Percentiles rank a stretch among this genome's conserved stretches.
Evolutionary conservation across 2,113 vertebrate species (phyloP).

Genomic region (Calyptommatus sinebrachiatus): DNA sequence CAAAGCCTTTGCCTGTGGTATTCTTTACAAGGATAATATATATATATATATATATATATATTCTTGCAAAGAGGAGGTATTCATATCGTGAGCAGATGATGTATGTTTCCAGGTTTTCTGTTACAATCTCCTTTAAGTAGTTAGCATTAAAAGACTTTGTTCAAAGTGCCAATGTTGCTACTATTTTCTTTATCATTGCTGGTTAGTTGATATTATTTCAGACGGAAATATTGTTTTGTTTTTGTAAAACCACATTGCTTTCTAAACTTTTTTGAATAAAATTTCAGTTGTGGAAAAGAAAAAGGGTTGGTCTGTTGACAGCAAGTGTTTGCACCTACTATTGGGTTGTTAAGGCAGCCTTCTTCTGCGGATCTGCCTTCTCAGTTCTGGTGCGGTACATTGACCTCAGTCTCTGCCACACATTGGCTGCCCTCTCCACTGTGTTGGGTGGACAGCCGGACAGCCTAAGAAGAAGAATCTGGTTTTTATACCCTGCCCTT

Average conservation of each 20-base stretch:
- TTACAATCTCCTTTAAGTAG: constrained; percentile 52
- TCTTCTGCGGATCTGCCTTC: too few species aligned
- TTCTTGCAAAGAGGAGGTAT: constrained; percentile 19
- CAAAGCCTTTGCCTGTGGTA: constrained; percentile 59
- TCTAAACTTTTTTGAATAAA: constrained; percentile 71
- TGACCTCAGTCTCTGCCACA: too few species aligned
- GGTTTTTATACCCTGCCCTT: too few species aligned
- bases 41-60: background rate
- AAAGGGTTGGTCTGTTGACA: background rate
- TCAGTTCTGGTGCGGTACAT: too few species aligned
- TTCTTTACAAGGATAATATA: constrained; percentile 53
- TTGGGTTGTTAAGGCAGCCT: too few species aligned
- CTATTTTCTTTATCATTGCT: constrained; percentile 37
- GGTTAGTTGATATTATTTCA: constrained; percentile 50
- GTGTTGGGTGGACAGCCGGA: too few species aligned
- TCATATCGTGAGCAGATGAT: background rate
- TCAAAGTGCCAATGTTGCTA: constrained; percentile 47
- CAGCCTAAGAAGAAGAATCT: too few species aligned
- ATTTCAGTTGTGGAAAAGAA: constrained; percentile 39
- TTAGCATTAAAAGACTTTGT: constrained; percentile 44
- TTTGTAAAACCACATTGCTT: constrained; percentile 61
- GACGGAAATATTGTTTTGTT: constrained; percentile 36
- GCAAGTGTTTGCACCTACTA: too few species aligned
- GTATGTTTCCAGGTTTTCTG: constrained; percentile 43
- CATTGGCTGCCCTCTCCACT: too few species aligned